phyloP scores from a whole-genome alignment of 2,888 invertebrate species.

The Nemapogon koenigi region DNA sequence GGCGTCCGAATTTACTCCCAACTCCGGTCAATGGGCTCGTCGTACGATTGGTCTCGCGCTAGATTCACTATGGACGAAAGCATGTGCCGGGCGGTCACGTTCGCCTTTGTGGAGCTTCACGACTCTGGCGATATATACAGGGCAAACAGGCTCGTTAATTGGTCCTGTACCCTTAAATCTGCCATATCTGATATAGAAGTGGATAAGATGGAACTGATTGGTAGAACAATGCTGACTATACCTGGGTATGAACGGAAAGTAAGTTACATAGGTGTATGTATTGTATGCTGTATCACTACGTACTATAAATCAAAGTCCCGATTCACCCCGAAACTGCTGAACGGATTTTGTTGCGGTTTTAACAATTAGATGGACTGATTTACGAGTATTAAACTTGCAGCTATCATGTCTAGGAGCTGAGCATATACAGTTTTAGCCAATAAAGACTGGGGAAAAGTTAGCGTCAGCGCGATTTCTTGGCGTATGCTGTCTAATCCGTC shows the following conservation, averaged over 20 bases:
- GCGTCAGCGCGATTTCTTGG: too few relatives aligned
- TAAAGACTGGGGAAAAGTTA: too few relatives aligned
- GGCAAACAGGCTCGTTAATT: constrained; percentile 94
- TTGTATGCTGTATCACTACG: too few relatives aligned
- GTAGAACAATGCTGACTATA: constrained; percentile 84
- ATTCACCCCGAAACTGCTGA: too few relatives aligned
- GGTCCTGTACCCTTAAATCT: constrained; percentile 96
- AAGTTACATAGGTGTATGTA: too few relatives aligned
- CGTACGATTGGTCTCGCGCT: constrained; percentile 93
- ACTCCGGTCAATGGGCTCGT: constrained; percentile 85
- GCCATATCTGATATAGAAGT: constrained; percentile 99
- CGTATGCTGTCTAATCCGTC: too few relatives aligned
- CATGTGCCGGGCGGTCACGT: constrained; percentile 86
- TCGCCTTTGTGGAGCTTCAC: constrained; percentile 92
- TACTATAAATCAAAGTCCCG: too few relatives aligned
- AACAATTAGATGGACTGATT: too few relatives aligned
- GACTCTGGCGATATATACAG: constrained; percentile 91
- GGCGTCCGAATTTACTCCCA: constrained; percentile 80
- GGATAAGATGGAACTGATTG: constrained; percentile 89
- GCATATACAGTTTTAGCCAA: too few relatives aligned
- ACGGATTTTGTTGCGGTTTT: too few relatives aligned
- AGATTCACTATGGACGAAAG: constrained; percentile 97
- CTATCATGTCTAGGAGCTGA: too few relatives aligned
- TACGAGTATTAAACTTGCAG: too few relatives aligned
- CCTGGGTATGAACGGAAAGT: constrained; percentile 88